Evolutionary conservation across 2,888 invertebrate species (phyloP), one percentile per base, ranked within the genome.

Genomic region (Meta bourneti): DNA sequence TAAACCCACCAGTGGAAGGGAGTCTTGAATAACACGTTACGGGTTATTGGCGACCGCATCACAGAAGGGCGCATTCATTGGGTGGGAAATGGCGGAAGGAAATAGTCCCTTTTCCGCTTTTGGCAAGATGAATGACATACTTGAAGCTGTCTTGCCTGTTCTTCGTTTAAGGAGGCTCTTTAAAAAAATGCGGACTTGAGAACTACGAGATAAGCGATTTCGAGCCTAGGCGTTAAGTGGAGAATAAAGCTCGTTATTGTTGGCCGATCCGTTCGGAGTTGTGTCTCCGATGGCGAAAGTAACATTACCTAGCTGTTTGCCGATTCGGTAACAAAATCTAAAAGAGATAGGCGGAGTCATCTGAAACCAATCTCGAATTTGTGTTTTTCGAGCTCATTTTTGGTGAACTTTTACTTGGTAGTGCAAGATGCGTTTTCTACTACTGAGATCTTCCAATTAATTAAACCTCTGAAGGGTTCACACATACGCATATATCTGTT

Each of bases 41-140:
- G 91, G 91, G 91, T 83, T 87, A 91, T 91, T 91, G 91, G 83
- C 88, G 79, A 69, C 88, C 83, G 82, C 74, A 79, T 91, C 77
- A 70, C 71, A 80, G 85, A 70, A 75, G 85, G 85, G 69, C 34
- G 16, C 85, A 85, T 85, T 85, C 85, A 79, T 75, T 70, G 80
- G 54, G 79, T 85, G 90, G 81, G 80, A 86, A 86, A 79, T 13
- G 85, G 85, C 80, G 90, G 85, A 80, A 79, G 84, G 80, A 86
- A 85, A 74, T 74, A 90, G 85, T 81, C 72, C 85, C 80, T 52
- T 69, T 78, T 83, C 19, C 79, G 70, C 84, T 89, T 71, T 78
- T 61, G 71, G 19, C 13, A 90, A 90, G 90, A 90, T 75, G 69
- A 80, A 90, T 90, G 81, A 69, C 80, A n/a, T 69, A 86, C 85